Evolutionary conservation across 2,113 vertebrate genomes (phyloP), one percentile per base, ranked within the genome.

Genomic region (Pseudorasbora parva): DNA sequence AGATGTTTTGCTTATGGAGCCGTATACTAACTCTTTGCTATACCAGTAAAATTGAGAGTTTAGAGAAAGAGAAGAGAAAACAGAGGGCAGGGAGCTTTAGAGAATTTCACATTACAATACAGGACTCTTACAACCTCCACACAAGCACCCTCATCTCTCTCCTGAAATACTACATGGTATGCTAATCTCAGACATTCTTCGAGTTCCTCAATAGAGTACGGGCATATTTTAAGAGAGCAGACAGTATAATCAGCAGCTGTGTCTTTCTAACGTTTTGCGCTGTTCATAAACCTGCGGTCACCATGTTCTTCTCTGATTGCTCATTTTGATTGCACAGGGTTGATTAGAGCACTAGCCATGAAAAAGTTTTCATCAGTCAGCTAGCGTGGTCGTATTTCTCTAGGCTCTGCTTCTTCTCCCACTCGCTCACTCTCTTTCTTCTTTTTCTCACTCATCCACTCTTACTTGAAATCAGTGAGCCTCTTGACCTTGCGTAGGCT

Each of bases 51-150:
- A 47, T 8, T 43, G 8, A 49, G 72, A 41, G 49, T 37, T 60
- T 60, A 60, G 47, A 41, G 14, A 73, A 30, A 51, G 41, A 43
- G 45, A 23, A 56, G 49, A 15, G 72, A 43, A 37, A 74, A 37
- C 45, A 60, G 72, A 73, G 3, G 27, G 82, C 30, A 79, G 78
- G 19, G 51, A 54, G 9, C 79, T 27, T 49, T 19, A 82, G 54
- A 82, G 33, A 47, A 57, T 41, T 19, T 75, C 30, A 47, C 84
- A 91, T 92, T 91, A 88, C 92, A 89, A 93, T 93, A 89, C 85
- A 92, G 86, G 73, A 80, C 76, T 73, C 77, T 89, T 86, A 25
- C 81, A 88, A 82, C 83, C 83, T 66, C 80, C 86, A 68, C 49
- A 82, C 85, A 86, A 89, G 86, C 43, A 88, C 89, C 8, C 41